Evolutionary conservation across 2,797 vertebrate species (phyloP).

Genomic region (Serranus cabrilla): DNA sequence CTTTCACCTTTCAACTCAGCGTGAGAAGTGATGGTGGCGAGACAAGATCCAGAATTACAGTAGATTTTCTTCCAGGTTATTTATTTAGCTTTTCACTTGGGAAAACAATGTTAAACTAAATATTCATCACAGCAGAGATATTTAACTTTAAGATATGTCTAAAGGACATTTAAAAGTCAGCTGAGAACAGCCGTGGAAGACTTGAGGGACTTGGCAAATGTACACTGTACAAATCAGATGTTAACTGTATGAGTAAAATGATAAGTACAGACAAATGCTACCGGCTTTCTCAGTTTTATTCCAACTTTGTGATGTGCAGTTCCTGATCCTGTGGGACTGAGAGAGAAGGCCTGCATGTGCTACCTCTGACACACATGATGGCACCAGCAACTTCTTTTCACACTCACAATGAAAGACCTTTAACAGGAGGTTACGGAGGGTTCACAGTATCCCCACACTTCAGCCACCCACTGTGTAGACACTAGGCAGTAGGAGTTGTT

Average conservation of each 20-base stretch:
- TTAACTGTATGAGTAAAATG: neutral
- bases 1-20: too few species aligned
- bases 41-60: too few species aligned
- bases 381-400: slow-evolving; percentile 11
- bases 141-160: too few species aligned
- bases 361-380: slow-evolving; percentile 6
- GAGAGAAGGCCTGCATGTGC: slow-evolving; percentile 9
- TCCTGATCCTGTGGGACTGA: neutral
- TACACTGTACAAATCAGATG: neutral
- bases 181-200: neutral
- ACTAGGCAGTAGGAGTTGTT: slow-evolving; percentile 31
- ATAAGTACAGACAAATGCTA: neutral
- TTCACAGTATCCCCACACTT: slow-evolving; percentile 12
- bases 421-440: slow-evolving; percentile 20
- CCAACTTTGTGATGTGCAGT: neutral
- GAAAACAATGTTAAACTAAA: too few species aligned
- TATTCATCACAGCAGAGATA: too few species aligned
- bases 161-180: neutral
- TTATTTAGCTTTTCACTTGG: too few species aligned
- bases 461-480: slow-evolving; percentile 34
- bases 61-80: too few species aligned
- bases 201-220: neutral
- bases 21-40: too few species aligned
- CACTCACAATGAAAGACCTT: slow-evolving; percentile 8
- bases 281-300: neutral